A percentile compares a stretch with the other conserved stretches of the same genome.
Evolutionary conservation across 2,113 vertebrate species (phyloP).

Genomic region (Saguinus imperator): DNA sequence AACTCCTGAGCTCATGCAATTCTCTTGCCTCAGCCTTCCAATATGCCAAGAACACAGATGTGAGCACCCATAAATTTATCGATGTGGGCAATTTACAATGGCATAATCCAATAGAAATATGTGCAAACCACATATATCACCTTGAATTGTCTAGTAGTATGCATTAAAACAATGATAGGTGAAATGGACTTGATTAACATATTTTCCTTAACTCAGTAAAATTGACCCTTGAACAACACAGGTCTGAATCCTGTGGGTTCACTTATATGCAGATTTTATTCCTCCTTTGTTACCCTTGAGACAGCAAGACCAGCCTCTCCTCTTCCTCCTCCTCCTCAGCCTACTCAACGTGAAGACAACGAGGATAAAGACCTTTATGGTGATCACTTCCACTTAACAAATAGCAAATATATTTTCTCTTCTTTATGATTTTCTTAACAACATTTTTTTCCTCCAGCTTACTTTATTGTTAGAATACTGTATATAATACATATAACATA

Average conservation of each 20-base stretch:
- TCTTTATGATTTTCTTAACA: background rate
- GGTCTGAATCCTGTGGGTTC: background rate
- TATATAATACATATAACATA: background rate
- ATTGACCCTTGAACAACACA: background rate
- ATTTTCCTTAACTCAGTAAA: background rate
- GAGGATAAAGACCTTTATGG: background rate
- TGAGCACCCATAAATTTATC: too few relatives aligned
- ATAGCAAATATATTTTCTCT: background rate
- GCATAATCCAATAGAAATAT: background rate
- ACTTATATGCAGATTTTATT: background rate
- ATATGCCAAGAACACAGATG: too few relatives aligned
- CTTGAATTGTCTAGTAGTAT: background rate
- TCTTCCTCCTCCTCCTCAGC: background rate
- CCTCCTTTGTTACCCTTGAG: background rate
- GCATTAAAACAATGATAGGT: background rate
- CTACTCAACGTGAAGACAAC: background rate
- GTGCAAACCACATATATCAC: background rate
- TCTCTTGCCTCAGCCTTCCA: too few relatives aligned
- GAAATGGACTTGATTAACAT: background rate
- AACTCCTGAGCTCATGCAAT: too few relatives aligned
- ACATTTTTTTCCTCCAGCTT: background rate
- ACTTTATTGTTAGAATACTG: background rate
- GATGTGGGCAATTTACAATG: accelerated
- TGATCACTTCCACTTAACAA: background rate
- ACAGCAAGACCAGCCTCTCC: background rate